These are phyloP conservation scores for Patiria pectinifera DNA, from an alignment of 53 echinoderm and acorn worm species.

Conservation along the genomic window DNA sequence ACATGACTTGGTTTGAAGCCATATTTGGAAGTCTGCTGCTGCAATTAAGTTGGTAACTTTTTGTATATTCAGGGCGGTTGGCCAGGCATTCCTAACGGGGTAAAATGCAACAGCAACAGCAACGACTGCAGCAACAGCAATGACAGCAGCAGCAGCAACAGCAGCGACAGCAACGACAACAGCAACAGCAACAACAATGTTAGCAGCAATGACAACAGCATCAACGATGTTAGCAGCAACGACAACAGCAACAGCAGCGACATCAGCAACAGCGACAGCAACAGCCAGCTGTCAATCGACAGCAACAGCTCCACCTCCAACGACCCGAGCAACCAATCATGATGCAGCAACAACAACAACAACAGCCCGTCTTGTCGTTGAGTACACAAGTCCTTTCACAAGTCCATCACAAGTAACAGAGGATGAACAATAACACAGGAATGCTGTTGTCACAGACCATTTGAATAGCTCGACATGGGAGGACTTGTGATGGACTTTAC, in stretches of 20 bases:
- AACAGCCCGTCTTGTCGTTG: not conserved
- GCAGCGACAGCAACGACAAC: conserved; percentile 65
- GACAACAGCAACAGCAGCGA: too few relatives aligned
- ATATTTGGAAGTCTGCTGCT: too few relatives aligned
- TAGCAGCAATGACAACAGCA: not conserved
- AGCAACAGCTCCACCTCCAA: conserved; percentile 61
- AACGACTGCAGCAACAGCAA: conserved; percentile 33
- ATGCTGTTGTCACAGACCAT: too few relatives aligned
- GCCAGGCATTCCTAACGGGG: conserved; percentile 4
- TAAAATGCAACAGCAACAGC: conserved; percentile 40
- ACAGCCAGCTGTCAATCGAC: conserved; percentile 38
- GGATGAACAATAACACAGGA: too few relatives aligned
- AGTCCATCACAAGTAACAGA: too few relatives aligned
- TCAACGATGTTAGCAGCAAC: conserved; percentile 35
- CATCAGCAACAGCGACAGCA: conserved; percentile 24
- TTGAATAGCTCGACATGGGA: too few relatives aligned
- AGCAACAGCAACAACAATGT: conserved; percentile 47
- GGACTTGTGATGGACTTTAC: too few relatives aligned
- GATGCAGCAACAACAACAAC: conserved; percentile 78
- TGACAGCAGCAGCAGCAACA: conserved; percentile 35
- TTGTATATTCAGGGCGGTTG: not conserved
- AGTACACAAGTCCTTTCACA: too few relatives aligned
- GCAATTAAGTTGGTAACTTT: too few relatives aligned
- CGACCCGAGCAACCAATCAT: conserved; percentile 73
- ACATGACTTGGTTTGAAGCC: too few relatives aligned